phyloP scores from a whole-genome alignment of 2,797 vertebrate genomes.

The Diglossa cyanea region DNA sequence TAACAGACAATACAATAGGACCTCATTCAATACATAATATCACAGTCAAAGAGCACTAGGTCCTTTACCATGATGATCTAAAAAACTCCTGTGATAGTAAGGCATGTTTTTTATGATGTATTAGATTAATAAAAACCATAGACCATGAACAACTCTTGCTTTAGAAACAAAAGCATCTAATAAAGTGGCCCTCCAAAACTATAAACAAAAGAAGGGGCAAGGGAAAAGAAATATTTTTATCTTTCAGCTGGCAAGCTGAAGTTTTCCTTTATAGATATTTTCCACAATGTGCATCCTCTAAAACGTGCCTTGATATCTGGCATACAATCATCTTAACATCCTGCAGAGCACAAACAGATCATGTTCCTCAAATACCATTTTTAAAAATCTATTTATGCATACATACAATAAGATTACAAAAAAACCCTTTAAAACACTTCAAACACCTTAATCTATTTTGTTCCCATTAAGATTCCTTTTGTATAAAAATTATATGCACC shows the following conservation, averaged over 20 bases:
- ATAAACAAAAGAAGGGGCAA: not conserved
- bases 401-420: not conserved
- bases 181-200: not conserved
- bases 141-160: not conserved
- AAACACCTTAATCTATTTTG: not conserved
- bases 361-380: not conserved
- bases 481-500: accelerated
- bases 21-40: not conserved
- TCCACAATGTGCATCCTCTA: conserved; percentile 20
- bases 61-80: not conserved
- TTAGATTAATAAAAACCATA: not conserved
- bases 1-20: not conserved
- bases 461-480: not conserved
- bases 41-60: not conserved
- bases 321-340: not conserved
- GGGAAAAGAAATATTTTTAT: not conserved
- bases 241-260: not conserved
- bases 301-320: not conserved
- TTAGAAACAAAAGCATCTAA: not conserved
- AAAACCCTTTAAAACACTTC: not conserved
- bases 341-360: not conserved
- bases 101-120: not conserved
- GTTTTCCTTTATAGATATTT: conserved; percentile 21
- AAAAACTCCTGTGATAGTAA: not conserved
- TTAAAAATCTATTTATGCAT: not conserved